Conservation (phyloP, 1,140 invertebrate genomes). For the Radopholus similis region DNA sequence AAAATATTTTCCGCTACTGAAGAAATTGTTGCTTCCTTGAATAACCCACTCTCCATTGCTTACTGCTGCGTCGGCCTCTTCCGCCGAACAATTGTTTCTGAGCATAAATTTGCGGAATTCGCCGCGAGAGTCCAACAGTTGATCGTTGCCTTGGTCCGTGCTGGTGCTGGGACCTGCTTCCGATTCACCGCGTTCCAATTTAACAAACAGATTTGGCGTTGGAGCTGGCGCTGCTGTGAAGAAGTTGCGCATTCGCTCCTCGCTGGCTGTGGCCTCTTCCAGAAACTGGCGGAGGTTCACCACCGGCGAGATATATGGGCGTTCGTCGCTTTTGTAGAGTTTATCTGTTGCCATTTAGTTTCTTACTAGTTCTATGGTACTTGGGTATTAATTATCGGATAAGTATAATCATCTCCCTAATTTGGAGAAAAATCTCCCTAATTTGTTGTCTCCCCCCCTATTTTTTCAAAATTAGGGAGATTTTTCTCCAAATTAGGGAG, state of each 20-base stretch:
- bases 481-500: too few relatives aligned
- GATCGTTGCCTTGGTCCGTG: too few relatives aligned
- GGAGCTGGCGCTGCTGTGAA: conserved; percentile 21
- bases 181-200: too few relatives aligned
- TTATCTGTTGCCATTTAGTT: conserved; percentile 48
- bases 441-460: too few relatives aligned
- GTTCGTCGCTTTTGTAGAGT: conserved; percentile 34
- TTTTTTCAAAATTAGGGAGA: too few relatives aligned
- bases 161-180: too few relatives aligned
- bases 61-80: conserved; percentile 16
- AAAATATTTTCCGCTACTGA: conserved; percentile 14
- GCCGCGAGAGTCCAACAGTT: conserved; percentile 13
- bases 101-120: conserved; percentile 26
- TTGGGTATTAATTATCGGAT: too few relatives aligned
- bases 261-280: conserved; percentile 17
- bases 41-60: conserved; percentile 27
- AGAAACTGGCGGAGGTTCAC: conserved; percentile 35
- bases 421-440: too few relatives aligned
- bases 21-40: conserved; percentile 26
- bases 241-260: conserved; percentile 24
- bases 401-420: too few relatives aligned
- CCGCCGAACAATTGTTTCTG: not conserved
- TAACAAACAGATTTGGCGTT: too few relatives aligned
- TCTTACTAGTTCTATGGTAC: too few relatives aligned
- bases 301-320: conserved; percentile 43